Evolutionary conservation across 2,113 vertebrate species (phyloP).

Genomic region (Connochaetes taurinus): DNA sequence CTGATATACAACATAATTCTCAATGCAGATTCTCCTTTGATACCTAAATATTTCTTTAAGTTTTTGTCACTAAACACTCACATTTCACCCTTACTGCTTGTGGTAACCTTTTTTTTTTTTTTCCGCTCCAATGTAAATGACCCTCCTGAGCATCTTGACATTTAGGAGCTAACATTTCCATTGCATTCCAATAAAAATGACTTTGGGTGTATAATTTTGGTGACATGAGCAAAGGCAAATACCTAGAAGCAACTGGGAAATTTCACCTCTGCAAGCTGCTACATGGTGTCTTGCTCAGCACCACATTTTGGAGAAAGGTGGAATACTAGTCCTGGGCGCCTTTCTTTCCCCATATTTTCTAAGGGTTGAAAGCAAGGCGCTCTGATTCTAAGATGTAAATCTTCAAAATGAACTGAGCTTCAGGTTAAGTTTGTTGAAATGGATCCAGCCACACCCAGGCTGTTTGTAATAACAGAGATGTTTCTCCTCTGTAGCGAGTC

Average conservation of each 20-base stretch:
- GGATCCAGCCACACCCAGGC: neutral
- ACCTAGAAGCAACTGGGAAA: neutral
- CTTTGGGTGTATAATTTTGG: too few species aligned
- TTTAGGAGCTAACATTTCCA: neutral
- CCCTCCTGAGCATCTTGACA: neutral
- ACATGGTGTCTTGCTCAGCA: neutral
- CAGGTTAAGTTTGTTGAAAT: neutral
- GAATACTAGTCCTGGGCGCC: rapidly evolving
- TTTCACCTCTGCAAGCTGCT: rapidly evolving
- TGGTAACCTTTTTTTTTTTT: rapidly evolving
- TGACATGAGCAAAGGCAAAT: neutral
- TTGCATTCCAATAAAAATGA: neutral
- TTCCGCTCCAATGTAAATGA: neutral
- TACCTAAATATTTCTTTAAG: neutral
- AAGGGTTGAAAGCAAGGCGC: neutral
- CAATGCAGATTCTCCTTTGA: neutral
- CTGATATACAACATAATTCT: neutral
- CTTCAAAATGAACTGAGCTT: neutral
- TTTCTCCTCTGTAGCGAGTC: neutral
- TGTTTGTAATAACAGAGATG: neutral
- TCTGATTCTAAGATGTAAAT: neutral
- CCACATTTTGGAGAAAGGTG: rapidly evolving
- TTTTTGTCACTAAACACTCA: neutral
- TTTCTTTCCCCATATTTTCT: neutral
- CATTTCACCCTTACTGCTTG: neutral